Evolutionary conservation across 35 echinoderm and acorn worm species (phyloP).

Genomic region (Anneissia japonica): DNA sequence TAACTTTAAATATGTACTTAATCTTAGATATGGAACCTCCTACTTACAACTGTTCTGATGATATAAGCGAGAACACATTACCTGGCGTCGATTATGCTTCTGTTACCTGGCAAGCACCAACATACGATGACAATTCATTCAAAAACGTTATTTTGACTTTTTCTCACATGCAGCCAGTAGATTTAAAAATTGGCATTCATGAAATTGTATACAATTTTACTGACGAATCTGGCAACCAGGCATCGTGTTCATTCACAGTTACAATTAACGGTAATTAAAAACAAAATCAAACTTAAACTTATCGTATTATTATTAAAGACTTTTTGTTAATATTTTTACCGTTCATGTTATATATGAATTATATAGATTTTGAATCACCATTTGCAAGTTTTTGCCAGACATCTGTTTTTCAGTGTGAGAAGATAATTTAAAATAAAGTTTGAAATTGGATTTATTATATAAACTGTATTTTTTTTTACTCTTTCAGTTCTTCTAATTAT

Average conservation of each 20-base stretch:
- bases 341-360: too few species aligned
- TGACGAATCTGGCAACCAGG: slow-evolving; percentile 8
- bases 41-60: background rate
- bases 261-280: background rate
- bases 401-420: too few species aligned
- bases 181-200: background rate
- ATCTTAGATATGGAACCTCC: background rate
- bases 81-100: background rate
- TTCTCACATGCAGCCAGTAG: background rate
- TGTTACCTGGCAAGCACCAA: background rate
- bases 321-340: too few species aligned
- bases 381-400: too few species aligned
- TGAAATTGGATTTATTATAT: too few species aligned
- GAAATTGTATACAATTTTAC: slow-evolving; percentile 23
- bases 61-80: background rate
- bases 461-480: too few species aligned
- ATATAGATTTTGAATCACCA: too few species aligned
- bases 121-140: background rate
- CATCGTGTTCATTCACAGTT: slow-evolving; percentile 17
- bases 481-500: too few species aligned
- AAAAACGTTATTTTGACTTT: background rate
- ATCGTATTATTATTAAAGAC: too few species aligned
- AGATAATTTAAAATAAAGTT: too few species aligned
- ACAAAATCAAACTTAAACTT: background rate
- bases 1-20: too few species aligned